Evolutionary conservation across 2,113 vertebrate genomes (phyloP).

Genomic region (Charadrius vociferus): DNA sequence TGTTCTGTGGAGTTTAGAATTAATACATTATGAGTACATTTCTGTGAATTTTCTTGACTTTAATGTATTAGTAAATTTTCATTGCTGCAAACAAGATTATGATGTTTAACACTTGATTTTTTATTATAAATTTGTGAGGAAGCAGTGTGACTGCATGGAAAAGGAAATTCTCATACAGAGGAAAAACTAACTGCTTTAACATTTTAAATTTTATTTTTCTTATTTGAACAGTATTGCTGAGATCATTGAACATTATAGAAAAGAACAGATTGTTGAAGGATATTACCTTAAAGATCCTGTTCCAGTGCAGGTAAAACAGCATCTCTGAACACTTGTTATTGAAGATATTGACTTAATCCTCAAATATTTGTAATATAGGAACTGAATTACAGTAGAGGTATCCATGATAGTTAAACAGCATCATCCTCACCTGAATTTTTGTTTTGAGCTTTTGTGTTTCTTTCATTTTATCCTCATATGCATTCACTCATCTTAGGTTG

Average conservation of each 20-base stretch:
- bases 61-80: constrained; percentile 1
- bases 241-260: constrained; percentile 96
- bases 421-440: neutral
- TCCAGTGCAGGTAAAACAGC: constrained; percentile 87
- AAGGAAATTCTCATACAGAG: neutral
- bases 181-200: constrained; percentile 14
- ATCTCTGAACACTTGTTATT: neutral
- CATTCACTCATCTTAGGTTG: neutral
- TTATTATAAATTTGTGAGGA: neutral
- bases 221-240: constrained; percentile 88
- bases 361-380: neutral
- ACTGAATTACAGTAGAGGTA: neutral
- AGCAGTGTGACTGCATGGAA: neutral
- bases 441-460: neutral
- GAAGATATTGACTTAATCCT: neutral
- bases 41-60: neutral
- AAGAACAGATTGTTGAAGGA: constrained; percentile 97
- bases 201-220: constrained; percentile 44
- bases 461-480: neutral
- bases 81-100: neutral
- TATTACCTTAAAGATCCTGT: constrained; percentile 94
- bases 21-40: neutral
- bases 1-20: neutral
- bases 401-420: neutral
- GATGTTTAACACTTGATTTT: constrained; percentile 1